A percentile compares a stretch with the other conserved stretches of the same genome.
These are phyloP conservation scores for Lutra lutra DNA, from an alignment of 2,797 vertebrate species.

Conservation along the genomic window DNA sequence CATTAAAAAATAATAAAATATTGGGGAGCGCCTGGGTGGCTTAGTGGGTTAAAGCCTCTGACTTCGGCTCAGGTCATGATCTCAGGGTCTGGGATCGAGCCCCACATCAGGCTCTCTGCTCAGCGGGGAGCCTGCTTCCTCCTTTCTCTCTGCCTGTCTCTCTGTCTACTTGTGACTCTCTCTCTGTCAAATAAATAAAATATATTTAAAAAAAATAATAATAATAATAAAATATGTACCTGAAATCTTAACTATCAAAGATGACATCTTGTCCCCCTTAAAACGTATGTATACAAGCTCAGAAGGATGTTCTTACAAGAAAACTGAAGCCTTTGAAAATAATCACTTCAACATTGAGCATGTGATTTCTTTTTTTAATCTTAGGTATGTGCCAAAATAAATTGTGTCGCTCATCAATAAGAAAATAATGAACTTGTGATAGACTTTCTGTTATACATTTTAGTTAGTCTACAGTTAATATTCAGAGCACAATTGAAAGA, in stretches of 20 bases:
- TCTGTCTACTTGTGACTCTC: too few species aligned
- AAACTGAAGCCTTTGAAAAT: background rate
- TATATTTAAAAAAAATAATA: slow-evolving; percentile 13
- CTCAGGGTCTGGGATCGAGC: too few species aligned
- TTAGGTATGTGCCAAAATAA: background rate
- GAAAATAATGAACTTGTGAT: background rate
- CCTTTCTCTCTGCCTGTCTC: too few species aligned
- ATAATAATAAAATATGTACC: background rate
- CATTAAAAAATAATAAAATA: background rate
- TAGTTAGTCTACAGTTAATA: background rate
- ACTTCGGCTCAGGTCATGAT: too few species aligned
- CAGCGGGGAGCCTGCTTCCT: too few species aligned
- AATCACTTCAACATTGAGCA: background rate
- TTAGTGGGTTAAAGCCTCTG: too few species aligned
- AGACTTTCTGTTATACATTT: background rate
- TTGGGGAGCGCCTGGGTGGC: too few species aligned
- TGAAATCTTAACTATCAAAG: background rate
- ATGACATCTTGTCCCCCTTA: background rate
- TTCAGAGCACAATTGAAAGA: background rate
- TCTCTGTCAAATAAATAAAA: too few species aligned
- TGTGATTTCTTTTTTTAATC: background rate
- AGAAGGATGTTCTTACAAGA: background rate
- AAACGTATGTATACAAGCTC: background rate
- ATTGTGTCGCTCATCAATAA: background rate
- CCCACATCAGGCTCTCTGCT: too few species aligned